Evolutionary conservation across 1,140 invertebrate species (phyloP).

Genomic region (Anagrus nilaparvatae): DNA sequence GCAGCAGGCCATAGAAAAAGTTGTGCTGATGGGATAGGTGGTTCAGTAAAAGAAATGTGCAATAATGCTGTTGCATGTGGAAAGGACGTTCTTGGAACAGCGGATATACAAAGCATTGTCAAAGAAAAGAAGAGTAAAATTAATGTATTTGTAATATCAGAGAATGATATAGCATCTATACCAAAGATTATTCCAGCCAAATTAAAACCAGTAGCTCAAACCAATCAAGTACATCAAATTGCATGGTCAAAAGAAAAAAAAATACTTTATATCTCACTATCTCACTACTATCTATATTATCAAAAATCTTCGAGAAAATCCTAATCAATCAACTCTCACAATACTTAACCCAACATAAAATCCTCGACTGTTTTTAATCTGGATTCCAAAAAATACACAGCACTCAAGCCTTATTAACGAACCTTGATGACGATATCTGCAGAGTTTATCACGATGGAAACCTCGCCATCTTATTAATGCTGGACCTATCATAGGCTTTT

Average conservation of each 20-base stretch:
- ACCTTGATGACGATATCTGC: too few species aligned
- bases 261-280: too few species aligned
- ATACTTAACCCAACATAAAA: too few species aligned
- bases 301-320: too few species aligned
- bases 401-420: too few species aligned
- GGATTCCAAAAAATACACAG: too few species aligned
- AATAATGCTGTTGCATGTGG: constrained; percentile 8
- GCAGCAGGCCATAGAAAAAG: constrained; percentile 14
- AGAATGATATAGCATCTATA: constrained; percentile 7
- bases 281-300: too few species aligned
- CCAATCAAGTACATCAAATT: constrained; percentile 11
- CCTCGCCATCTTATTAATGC: too few species aligned
- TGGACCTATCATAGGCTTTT: too few species aligned
- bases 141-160: constrained; percentile 13
- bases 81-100: constrained; percentile 11
- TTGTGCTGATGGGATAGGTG: constrained; percentile 13
- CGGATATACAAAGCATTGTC: constrained; percentile 12
- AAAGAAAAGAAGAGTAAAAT: constrained; percentile 8
- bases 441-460: too few species aligned
- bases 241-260: constrained; percentile 11
- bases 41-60: constrained; percentile 11
- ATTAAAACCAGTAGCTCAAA: constrained; percentile 12
- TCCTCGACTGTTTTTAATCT: too few species aligned
- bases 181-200: constrained; percentile 4
- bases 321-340: too few species aligned